A percentile compares a stretch with the other conserved stretches of the same genome.
Evolutionary conservation across 2,888 invertebrate species (phyloP).

Genomic region (Phlogophora meticulosa): DNA sequence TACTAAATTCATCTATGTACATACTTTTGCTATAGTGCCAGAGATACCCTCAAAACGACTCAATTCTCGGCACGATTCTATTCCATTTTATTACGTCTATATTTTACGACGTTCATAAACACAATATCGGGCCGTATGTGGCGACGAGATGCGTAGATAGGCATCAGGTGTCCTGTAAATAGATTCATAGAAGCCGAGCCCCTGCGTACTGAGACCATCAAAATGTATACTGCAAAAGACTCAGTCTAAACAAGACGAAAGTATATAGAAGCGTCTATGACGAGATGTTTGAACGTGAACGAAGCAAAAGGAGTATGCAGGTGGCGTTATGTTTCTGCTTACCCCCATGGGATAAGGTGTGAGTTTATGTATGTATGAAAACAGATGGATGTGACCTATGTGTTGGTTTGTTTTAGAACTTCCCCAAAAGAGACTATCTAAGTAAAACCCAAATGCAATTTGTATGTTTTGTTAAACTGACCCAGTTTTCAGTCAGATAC

Average conservation of each 20-base stretch:
- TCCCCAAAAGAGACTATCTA: not conserved
- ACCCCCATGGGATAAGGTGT: too few species aligned
- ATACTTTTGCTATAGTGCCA: slow-evolving; percentile 14
- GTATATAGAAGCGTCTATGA: not conserved
- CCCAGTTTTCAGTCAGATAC: not conserved
- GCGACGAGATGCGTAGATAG: slow-evolving; percentile 37
- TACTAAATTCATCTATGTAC: slow-evolving; percentile 32
- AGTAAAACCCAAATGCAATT: not conserved
- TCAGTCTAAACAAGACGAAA: not conserved
- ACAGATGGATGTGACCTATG: too few species aligned
- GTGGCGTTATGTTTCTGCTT: too few species aligned
- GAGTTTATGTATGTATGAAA: too few species aligned
- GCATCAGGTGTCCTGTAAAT: slow-evolving; percentile 67
- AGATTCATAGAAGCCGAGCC: slow-evolving; percentile 55
- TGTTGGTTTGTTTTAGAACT: too few species aligned
- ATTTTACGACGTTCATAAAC: slow-evolving; percentile 57
- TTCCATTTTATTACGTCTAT: slow-evolving; percentile 47
- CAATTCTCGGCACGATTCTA: slow-evolving; percentile 32
- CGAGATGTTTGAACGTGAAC: too few species aligned
- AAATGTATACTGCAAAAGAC: slow-evolving; percentile 24
- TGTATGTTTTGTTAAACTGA: not conserved
- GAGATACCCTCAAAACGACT: slow-evolving; percentile 16
- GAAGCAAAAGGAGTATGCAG: too few species aligned
- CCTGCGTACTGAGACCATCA: not conserved
- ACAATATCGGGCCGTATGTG: slow-evolving; percentile 43